phyloP scores from a whole-genome alignment of 2,113 vertebrate species.

The Lasiurus cinereus region DNA sequence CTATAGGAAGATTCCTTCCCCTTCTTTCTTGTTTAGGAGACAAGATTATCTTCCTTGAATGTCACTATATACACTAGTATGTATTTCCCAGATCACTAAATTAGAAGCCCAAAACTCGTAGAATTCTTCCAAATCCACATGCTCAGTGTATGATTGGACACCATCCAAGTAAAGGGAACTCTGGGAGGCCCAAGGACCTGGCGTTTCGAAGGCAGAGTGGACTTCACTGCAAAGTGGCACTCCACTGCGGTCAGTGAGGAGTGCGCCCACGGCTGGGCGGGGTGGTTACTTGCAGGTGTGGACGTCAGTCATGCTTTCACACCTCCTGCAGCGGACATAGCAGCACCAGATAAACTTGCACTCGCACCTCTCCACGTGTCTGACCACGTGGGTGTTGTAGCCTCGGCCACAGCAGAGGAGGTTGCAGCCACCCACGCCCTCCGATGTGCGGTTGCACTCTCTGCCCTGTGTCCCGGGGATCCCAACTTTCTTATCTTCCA shows the following conservation, averaged over 20 bases:
- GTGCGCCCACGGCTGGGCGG: not conserved
- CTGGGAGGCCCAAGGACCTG: not conserved
- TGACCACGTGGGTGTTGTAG: conserved; percentile 96
- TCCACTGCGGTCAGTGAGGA: not conserved
- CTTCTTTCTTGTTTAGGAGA: not conserved
- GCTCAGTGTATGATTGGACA: not conserved
- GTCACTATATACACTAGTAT: not conserved
- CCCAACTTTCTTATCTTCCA: conserved; percentile 92
- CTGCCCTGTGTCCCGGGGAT: conserved; percentile 94
- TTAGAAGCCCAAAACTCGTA: not conserved
- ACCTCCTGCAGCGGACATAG: conserved; percentile 95
- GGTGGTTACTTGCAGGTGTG: conserved; percentile 95
- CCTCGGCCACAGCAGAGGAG: conserved; percentile 97
- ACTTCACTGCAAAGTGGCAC: not conserved
- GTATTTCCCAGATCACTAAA: not conserved
- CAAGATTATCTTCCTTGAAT: not conserved
- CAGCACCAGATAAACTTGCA: conserved; percentile 99
- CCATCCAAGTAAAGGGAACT: not conserved
- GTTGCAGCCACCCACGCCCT: conserved; percentile 93
- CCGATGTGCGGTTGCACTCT: conserved; percentile 93
- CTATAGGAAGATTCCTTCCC: not conserved
- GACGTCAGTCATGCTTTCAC: conserved; percentile 97
- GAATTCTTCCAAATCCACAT: not conserved
- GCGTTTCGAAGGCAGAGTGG: not conserved
- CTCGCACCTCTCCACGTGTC: conserved; percentile 94